Conservation (phyloP, 2,888 invertebrate genomes). For the Coleophora flavipennella region DNA sequence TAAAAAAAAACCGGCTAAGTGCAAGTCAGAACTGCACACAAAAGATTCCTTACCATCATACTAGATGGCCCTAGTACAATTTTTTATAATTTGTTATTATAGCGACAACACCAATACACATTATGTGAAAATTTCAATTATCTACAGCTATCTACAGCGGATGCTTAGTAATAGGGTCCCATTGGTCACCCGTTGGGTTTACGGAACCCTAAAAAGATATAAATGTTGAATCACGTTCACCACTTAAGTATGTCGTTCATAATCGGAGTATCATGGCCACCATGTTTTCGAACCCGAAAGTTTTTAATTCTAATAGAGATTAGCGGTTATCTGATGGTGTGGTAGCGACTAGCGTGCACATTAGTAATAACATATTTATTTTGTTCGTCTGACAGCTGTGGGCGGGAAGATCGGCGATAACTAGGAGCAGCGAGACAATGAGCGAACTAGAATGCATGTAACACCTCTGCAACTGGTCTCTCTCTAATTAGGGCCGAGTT, state of each 20-base stretch:
- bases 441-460: conserved; percentile 39
- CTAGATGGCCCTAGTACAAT: too few relatives aligned
- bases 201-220: conserved; percentile 4
- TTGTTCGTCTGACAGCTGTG: conserved; percentile 66
- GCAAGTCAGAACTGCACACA: too few relatives aligned
- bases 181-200: too few relatives aligned
- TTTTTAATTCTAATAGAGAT: conserved; percentile 71
- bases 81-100: too few relatives aligned
- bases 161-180: too few relatives aligned
- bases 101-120: too few relatives aligned
- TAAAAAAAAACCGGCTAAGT: too few relatives aligned
- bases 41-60: too few relatives aligned
- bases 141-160: too few relatives aligned
- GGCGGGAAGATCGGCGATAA: conserved; percentile 61
- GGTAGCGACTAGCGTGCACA: conserved; percentile 53
- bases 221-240: conserved; percentile 14
- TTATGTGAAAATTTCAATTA: too few relatives aligned
- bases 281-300: conserved; percentile 41
- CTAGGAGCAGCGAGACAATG: conserved; percentile 33
- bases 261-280: conserved; percentile 32
- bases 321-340: conserved; percentile 59
- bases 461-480: conserved; percentile 44
- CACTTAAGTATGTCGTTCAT: conserved; percentile 19
- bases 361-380: conserved; percentile 71
- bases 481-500: conserved; percentile 35